These are phyloP conservation scores for Charaxes varanes DNA, from an alignment of 1,140 invertebrate species.

Conservation along the genomic window DNA sequence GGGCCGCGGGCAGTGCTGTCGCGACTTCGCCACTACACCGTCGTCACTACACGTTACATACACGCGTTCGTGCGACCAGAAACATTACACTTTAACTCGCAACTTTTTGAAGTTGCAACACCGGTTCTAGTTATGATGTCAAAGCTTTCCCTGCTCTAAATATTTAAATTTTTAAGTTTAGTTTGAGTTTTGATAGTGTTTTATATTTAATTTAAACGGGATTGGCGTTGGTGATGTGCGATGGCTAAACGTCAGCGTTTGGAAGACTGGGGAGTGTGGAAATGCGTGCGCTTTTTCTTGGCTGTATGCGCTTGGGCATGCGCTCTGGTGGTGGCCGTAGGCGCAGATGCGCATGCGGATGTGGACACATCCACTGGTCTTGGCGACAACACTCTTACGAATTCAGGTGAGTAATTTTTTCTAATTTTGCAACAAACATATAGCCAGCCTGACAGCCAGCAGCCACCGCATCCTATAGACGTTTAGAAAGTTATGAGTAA, in stretches of 20 bases:
- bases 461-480: background rate
- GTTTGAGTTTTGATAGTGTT: too few relatives aligned
- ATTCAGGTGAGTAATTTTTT: slow-evolving; percentile 45
- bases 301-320: slow-evolving; percentile 60
- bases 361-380: slow-evolving; percentile 62
- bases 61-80: slow-evolving; percentile 20
- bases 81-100: slow-evolving; percentile 1
- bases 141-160: too few relatives aligned
- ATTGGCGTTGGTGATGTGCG: slow-evolving; percentile 59
- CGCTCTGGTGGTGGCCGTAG: slow-evolving; percentile 42
- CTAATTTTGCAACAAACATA: too few relatives aligned
- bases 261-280: slow-evolving; percentile 25
- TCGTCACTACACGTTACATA: slow-evolving; percentile 26
- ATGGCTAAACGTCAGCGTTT: slow-evolving; percentile 44
- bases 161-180: too few relatives aligned
- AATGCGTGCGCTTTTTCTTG: slow-evolving; percentile 27
- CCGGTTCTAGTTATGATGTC: slow-evolving; percentile 12
- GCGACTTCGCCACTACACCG: slow-evolving; percentile 42
- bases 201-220: slow-evolving; percentile 15
- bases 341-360: slow-evolving; percentile 47
- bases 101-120: slow-evolving; percentile 14
- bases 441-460: too few relatives aligned
- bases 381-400: slow-evolving; percentile 62
- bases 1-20: slow-evolving; percentile 49
- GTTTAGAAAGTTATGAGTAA: background rate